Evolutionary conservation across 1,140 invertebrate genomes (phyloP).

Genomic region (Holcopasites calliopsidis): DNA sequence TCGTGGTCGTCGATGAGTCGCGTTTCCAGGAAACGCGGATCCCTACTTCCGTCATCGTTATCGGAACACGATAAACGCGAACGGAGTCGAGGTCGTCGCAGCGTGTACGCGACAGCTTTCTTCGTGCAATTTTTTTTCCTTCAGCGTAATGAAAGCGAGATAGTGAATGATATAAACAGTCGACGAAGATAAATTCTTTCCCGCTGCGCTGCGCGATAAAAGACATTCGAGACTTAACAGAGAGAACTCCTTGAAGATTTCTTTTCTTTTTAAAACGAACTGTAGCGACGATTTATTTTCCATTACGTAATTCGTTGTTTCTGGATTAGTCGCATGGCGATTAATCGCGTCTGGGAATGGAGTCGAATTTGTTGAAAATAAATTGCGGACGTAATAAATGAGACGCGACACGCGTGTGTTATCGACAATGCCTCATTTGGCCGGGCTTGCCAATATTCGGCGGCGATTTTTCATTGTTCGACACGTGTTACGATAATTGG

Average conservation of each 20-base stretch:
- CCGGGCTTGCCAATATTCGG: neutral
- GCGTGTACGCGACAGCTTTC: neutral
- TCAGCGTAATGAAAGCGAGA: neutral
- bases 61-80: constrained; percentile 9
- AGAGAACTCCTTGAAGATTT: too few relatives aligned
- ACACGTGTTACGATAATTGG: too few relatives aligned
- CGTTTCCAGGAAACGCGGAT: constrained; percentile 7
- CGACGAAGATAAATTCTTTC: too few relatives aligned
- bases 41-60: constrained; percentile 18
- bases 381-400: neutral
- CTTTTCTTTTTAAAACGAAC: too few relatives aligned
- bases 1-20: neutral
- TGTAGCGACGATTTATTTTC: too few relatives aligned
- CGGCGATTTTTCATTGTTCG: too few relatives aligned
- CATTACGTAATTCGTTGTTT: neutral
- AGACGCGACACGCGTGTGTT: neutral
- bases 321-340: neutral
- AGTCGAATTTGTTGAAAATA: neutral
- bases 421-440: neutral
- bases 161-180: neutral
- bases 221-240: too few relatives aligned
- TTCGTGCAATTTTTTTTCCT: neutral
- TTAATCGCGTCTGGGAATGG: neutral
- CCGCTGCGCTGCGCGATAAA: too few relatives aligned
- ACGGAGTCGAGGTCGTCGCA: neutral